Evolutionary conservation across 1,140 invertebrate genomes (phyloP), one percentile per base, ranked within the genome.

Genomic region (Heliothis subflexa): DNA sequence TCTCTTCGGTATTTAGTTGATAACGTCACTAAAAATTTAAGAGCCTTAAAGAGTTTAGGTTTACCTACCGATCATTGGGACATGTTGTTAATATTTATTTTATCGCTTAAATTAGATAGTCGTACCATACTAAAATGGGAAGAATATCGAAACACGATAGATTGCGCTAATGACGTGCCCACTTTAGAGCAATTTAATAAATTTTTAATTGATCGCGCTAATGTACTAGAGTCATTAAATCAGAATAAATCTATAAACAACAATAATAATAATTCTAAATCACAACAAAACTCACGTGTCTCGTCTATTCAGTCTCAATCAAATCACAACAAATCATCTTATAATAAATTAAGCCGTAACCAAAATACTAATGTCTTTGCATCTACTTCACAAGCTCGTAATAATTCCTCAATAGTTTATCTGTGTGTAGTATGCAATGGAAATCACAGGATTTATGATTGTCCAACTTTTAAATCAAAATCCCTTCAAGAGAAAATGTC

Each of bases 131-230:
- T 55, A 3, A 81, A 83, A 18, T 85, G 83, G 79, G 81, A 85
- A 52, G 84, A 85, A 62, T 54, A 64, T 18, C 70, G 76, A 21
- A 80, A 72, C 40, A 49, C 7, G 2, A 33, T 78, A 14, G n/a
- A n/a, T n/a, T n/a, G n/a, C n/a, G 7, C 21, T 25, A 13, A 4
- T 7, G 74, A 80, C 12, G 55, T 57, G 18, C 82, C 81, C 40
- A 74, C 61, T n/a, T 52, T 83, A 54, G 21, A 66, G 10, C 54
- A 83, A 45, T 83, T 82, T 52, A 54, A 70, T 74, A 79, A 82
- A 25, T 82, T 85, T 66, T 66, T 83, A 49, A 79, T 10, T 25
- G 66, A 80, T 66, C 80, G 82, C 12, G 82, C 84, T n/a, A 66
- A 83, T 62, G 79, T 85, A 47, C 66, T 85, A 66, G 83, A 79